Evolutionary conservation across 2,888 invertebrate species (phyloP), one percentile per base, ranked within the genome.

Genomic region (Scaeva pyrastri): DNA sequence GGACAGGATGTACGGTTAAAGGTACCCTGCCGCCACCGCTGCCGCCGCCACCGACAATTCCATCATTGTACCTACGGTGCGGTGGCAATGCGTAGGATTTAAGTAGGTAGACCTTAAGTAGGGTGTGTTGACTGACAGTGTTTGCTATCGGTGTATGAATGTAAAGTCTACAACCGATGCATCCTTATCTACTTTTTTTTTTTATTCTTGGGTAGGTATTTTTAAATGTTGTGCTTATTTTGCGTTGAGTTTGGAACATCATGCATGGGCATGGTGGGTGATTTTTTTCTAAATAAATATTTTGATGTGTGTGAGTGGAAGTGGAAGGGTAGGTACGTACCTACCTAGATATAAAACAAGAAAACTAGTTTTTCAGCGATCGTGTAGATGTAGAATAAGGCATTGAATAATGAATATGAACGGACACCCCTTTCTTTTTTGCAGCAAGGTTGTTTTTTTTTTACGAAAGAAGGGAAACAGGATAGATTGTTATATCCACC

Each of bases 351-450:
- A 23, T 11, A 48, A 60, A 36, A n/a, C n/a, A 60, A 62, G n/a
- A 60, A 81, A 80, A 75, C 68, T 62, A 62, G 75, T 75, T 72
- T 31, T 72, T 64, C 43, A 43, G 11, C 45, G 72, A 82, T 72
- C 76, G 43, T 74, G 62, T 58, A 58, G 23, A 16, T 11, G 39
- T 56, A 31, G 5, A n/a, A n/a, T n/a, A n/a, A 31, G 31, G 31
- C 8, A 31, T 31, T 31, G 5, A 31, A 5, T 1, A 7, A 31
- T 31, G 3, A 31, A 58, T 66, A n/a, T 66, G 8, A 75, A 21
- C 14, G 10, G 41, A 60, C 77, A 82, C 82, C 76, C 75, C 75
- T 81, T 81, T 81, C 75, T 77, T 82, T 76, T 36, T 74, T 48
- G 19, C 39, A 56, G 55, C 58, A 66, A 56, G 66, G 50, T 68